A percentile compares a stretch with the other conserved stretches of the same genome.
Evolutionary conservation across 2,888 invertebrate genomes (phyloP).

Genomic region (Aromia moschata): DNA sequence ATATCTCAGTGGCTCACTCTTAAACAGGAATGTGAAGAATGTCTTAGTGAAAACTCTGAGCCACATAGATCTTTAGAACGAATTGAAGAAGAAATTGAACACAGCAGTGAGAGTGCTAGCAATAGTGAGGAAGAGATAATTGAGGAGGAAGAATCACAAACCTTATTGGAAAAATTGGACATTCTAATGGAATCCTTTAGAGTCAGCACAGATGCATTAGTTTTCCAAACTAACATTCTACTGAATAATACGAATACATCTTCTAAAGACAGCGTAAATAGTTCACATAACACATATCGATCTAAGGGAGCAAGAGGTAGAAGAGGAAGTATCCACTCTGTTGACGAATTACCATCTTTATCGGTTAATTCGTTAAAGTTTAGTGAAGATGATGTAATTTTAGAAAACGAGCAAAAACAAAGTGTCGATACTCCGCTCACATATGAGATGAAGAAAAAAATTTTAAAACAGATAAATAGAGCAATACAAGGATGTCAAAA

Average conservation of each 20-base stretch:
- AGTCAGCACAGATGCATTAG: constrained; percentile 74
- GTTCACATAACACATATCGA: constrained; percentile 55
- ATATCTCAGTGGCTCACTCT: constrained; percentile 84
- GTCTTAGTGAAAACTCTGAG: constrained; percentile 70
- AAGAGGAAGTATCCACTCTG: constrained; percentile 60
- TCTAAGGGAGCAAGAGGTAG: constrained; percentile 57
- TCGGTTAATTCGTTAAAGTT: constrained; percentile 45
- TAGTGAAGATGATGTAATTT: constrained; percentile 44
- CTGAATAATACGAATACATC: constrained; percentile 39
- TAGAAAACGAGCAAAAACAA: constrained; percentile 41
- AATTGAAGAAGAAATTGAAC: constrained; percentile 65
- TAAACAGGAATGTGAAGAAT: constrained; percentile 89
- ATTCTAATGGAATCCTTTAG: constrained; percentile 77
- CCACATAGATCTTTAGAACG: constrained; percentile 65
- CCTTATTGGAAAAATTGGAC: constrained; percentile 76
- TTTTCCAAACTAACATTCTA: constrained; percentile 61
- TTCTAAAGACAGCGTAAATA: constrained; percentile 53
- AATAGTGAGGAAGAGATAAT: constrained; percentile 59
- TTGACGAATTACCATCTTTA: constrained; percentile 53
- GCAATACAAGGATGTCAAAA: constrained; percentile 55
- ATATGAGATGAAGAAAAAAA: constrained; percentile 53
- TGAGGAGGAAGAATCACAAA: constrained; percentile 71
- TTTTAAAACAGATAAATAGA: constrained; percentile 54
- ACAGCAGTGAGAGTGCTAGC: constrained; percentile 45
- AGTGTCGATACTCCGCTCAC: constrained; percentile 39